A percentile compares a stretch with the other conserved stretches of the same genome.
phyloP scores from a whole-genome alignment of 2,113 vertebrate genomes.

The Rhinolophus sinicus region DNA sequence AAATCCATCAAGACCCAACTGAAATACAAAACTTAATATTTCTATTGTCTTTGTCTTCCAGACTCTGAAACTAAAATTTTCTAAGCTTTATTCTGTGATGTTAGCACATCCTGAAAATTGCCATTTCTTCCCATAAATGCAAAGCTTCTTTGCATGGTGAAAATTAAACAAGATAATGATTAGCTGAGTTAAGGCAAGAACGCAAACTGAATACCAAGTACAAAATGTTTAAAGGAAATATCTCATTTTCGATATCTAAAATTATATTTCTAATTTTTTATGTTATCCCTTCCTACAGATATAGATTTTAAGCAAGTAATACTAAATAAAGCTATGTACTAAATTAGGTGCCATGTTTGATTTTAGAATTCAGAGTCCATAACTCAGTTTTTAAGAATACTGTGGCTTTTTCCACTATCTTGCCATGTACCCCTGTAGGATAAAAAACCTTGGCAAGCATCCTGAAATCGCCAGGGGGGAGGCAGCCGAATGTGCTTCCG shows the following conservation, averaged over 20 bases:
- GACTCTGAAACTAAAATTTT: not conserved
- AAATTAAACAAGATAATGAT: conserved; percentile 20
- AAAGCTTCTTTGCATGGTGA: not conserved
- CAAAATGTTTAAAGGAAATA: not conserved
- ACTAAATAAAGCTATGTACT: conserved; percentile 2
- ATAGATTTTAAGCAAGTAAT: not conserved
- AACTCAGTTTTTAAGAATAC: not conserved
- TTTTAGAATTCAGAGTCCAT: conserved; percentile 44
- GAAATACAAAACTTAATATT: not conserved
- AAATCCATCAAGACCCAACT: not conserved
- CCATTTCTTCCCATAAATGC: not conserved
- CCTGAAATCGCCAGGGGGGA: conserved; percentile 34
- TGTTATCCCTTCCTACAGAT: not conserved
- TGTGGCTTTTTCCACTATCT: conserved; percentile 52
- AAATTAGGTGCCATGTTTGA: not conserved
- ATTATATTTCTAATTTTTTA: conserved; percentile 28
- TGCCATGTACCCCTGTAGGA: not conserved
- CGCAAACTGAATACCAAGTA: not conserved
- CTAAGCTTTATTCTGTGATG: not conserved
- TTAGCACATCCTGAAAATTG: not conserved
- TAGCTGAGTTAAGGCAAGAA: not conserved
- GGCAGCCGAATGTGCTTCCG: conserved; percentile 41
- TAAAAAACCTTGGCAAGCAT: conserved; percentile 55
- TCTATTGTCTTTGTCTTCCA: conserved; percentile 10
- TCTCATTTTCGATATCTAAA: conserved; percentile 46